Percentiles rank a stretch among this genome's conserved stretches.
Evolutionary conservation across 2,797 vertebrate species (phyloP).

Genomic region (Adrianichthys oophorus): DNA sequence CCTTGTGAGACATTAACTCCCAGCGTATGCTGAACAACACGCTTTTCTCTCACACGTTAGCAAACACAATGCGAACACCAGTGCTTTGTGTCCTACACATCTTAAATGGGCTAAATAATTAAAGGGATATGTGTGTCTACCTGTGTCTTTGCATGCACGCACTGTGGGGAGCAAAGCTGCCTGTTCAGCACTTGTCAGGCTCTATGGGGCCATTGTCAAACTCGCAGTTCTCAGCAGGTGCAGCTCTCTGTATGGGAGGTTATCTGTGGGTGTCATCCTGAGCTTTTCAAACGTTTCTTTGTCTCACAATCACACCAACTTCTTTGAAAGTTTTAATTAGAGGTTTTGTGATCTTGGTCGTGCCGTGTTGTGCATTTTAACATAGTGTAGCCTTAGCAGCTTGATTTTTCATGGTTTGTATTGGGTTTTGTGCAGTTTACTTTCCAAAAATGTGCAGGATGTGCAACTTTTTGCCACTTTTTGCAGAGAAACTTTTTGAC

Average conservation of each 20-base stretch:
- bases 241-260: conserved; percentile 29
- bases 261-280: conserved; percentile 38
- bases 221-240: conserved; percentile 62
- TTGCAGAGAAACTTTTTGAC: too few relatives aligned
- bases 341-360: too few relatives aligned
- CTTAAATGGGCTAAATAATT: conserved; percentile 9
- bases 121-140: conserved; percentile 5
- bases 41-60: neutral
- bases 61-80: neutral
- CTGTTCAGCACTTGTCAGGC: conserved; percentile 58
- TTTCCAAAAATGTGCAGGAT: too few relatives aligned
- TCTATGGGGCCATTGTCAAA: conserved; percentile 68
- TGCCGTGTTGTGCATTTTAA: too few relatives aligned
- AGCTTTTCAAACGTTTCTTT: conserved; percentile 24
- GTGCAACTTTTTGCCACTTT: too few relatives aligned
- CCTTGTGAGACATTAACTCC: conserved; percentile 51
- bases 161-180: conserved; percentile 33
- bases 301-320: conserved; percentile 14
- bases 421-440: too few relatives aligned
- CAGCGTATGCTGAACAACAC: conserved; percentile 17
- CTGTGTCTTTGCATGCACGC: conserved; percentile 17
- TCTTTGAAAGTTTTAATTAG: neutral
- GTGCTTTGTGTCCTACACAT: neutral
- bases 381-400: too few relatives aligned
- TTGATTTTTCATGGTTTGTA: too few relatives aligned